Evolutionary conservation across 2,797 vertebrate species (phyloP).

Genomic region (Harpagifer antarcticus): DNA sequence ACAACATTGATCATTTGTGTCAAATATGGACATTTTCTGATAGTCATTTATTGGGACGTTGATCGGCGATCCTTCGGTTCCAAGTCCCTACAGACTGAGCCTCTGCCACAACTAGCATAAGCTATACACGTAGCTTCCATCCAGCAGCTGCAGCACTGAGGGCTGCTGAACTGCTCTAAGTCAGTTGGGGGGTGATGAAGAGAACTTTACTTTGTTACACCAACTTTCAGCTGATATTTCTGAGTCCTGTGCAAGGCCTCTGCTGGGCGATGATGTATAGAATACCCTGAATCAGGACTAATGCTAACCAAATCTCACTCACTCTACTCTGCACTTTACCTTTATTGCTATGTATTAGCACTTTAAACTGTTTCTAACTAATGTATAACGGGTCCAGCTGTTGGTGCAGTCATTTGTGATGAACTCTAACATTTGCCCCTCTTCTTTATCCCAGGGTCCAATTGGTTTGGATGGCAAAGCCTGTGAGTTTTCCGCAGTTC

Average conservation of each 20-base stretch:
- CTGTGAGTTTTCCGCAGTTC: conserved; percentile 85
- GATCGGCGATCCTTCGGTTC: too few species aligned
- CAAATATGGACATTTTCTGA: neutral
- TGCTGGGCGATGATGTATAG: neutral
- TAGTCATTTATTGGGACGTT: neutral
- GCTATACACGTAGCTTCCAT: neutral
- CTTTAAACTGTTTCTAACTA: neutral
- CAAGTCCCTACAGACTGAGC: too few species aligned
- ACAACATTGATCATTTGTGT: neutral
- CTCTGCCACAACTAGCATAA: neutral
- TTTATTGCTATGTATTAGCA: neutral
- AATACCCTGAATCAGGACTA: neutral
- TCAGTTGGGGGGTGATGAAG: too few species aligned
- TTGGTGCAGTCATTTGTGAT: neutral
- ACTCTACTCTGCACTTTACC: neutral
- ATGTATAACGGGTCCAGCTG: neutral
- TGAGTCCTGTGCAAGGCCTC: neutral
- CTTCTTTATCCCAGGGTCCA: conserved; percentile 88
- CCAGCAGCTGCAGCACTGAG: neutral
- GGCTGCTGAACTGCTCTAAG: neutral
- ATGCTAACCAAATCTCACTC: neutral
- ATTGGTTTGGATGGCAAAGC: conserved; percentile 97
- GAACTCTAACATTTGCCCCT: conserved; percentile 2
- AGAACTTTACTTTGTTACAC: neutral
- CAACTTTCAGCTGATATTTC: neutral